These are phyloP conservation scores for Caiman crocodilus DNA, from an alignment of 2,797 vertebrate genomes.

Conservation along the genomic window DNA sequence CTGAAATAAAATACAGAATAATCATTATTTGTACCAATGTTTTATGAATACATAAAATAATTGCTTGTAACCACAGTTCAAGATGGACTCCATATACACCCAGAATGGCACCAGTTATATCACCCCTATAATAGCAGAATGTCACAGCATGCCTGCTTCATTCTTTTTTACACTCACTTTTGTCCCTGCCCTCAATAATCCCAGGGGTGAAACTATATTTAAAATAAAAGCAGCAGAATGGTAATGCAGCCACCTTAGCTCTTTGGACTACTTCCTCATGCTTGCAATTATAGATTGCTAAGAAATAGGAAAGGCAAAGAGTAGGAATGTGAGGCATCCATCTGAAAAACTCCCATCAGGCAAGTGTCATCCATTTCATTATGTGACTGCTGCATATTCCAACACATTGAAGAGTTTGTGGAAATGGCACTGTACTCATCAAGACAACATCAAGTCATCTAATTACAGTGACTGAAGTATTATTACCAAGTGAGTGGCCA, in stretches of 20 bases:
- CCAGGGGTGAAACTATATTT: background rate
- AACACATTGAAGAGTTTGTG: background rate
- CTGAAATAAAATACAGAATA: conserved; percentile 74
- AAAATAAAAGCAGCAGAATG: background rate
- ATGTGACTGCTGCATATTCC: background rate
- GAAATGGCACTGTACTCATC: background rate
- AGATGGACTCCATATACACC: background rate
- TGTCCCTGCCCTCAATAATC: background rate
- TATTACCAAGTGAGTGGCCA: background rate
- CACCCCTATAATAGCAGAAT: too few species aligned
- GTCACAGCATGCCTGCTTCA: too few species aligned
- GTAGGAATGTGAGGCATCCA: accelerated
- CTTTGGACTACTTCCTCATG: background rate
- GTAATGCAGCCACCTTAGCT: background rate
- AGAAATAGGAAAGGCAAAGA: background rate
- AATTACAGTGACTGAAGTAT: too few species aligned
- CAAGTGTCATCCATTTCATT: background rate
- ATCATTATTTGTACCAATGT: background rate
- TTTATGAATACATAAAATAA: background rate
- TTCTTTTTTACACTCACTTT: too few species aligned
- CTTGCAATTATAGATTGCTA: background rate
- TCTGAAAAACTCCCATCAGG: background rate
- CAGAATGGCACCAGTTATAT: too few species aligned
- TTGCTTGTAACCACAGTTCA: background rate
- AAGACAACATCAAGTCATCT: background rate